Percentiles rank a stretch among this genome's conserved stretches.
phyloP scores from a whole-genome alignment of 2,888 invertebrate genomes.

The Xestoiulus laeticollis region DNA sequence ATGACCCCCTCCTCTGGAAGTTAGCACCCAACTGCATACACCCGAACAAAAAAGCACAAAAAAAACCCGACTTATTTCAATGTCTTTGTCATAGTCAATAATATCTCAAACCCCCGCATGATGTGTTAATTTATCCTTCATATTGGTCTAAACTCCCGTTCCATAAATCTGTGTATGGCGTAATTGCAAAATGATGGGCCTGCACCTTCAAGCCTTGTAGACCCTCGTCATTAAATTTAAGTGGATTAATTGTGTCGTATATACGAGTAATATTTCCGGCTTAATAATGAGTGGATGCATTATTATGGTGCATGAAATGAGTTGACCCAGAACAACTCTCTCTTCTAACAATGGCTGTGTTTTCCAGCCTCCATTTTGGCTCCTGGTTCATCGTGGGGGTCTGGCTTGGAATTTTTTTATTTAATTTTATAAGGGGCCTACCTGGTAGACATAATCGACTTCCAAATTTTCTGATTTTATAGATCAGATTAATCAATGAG shows the following conservation, averaged over 20 bases:
- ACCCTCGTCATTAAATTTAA: slow-evolving; percentile 14
- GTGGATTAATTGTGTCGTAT: slow-evolving; percentile 26
- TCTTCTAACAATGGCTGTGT: not conserved
- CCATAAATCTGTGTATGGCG: not conserved
- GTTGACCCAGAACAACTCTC: slow-evolving; percentile 25
- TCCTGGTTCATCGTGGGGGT: slow-evolving; percentile 16
- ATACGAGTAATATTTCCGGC: slow-evolving; percentile 16
- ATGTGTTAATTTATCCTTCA: not conserved
- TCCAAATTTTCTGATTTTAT: slow-evolving; percentile 11
- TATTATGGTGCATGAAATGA: not conserved
- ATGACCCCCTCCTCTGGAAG: not conserved
- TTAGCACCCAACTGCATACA: not conserved
- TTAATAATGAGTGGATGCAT: slow-evolving; percentile 3
- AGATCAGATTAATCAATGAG: slow-evolving; percentile 18
- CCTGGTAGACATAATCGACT: slow-evolving; percentile 4
- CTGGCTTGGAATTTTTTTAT: not conserved
- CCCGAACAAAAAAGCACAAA: not conserved
- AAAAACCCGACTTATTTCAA: not conserved
- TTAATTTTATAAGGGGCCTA: not conserved
- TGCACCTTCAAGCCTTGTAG: not conserved
- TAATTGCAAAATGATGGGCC: not conserved
- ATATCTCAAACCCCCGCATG: not conserved
- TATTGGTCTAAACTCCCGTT: not conserved
- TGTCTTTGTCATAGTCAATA: not conserved
- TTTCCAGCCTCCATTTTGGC: not conserved